Conservation (phyloP, 2,113 vertebrate species). For the Thalassarche chlororhynchos region DNA sequence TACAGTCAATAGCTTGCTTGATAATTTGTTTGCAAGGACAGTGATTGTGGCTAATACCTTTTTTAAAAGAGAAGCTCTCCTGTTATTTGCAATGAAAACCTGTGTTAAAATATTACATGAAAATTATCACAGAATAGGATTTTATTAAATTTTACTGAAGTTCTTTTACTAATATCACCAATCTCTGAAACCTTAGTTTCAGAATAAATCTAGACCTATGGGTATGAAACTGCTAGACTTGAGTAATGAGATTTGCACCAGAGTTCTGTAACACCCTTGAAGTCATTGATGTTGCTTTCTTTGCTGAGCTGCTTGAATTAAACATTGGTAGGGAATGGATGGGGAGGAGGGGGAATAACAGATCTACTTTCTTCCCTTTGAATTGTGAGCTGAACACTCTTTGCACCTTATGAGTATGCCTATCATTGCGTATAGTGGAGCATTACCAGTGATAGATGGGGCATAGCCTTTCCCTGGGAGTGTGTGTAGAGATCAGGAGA, state of each 20-base stretch:
- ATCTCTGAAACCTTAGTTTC: neutral
- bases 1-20: neutral
- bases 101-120: neutral
- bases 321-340: neutral
- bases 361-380: neutral
- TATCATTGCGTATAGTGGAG: neutral
- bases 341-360: neutral
- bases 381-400: neutral
- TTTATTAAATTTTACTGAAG: neutral
- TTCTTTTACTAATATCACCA: neutral
- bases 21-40: neutral
- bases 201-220: neutral
- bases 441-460: neutral
- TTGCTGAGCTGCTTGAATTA: neutral
- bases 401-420: neutral
- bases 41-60: neutral
- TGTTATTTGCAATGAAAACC: neutral
- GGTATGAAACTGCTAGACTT: neutral
- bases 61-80: neutral
- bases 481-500: neutral
- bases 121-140: neutral
- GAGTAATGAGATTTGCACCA: neutral
- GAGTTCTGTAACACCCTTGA: neutral
- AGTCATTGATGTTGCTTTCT: neutral
- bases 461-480: neutral